A percentile compares a stretch with the other conserved stretches of the same genome.
These are phyloP conservation scores for Gallinago solitaria DNA, from an alignment of 2,797 vertebrate species.

Conservation along the genomic window DNA sequence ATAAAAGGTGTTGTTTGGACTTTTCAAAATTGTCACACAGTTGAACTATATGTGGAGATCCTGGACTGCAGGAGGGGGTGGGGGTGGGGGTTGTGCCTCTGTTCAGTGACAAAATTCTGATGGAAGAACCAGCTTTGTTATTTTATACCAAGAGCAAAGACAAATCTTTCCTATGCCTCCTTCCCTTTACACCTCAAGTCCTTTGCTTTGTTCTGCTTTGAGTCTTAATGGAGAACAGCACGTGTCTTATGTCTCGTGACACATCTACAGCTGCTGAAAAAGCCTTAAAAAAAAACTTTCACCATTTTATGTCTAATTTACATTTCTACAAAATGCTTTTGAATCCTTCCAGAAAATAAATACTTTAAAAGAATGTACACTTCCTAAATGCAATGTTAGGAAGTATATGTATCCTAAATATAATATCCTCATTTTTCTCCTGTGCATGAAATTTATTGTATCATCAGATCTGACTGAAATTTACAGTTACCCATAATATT, in stretches of 20 bases:
- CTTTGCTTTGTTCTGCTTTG: constrained; percentile 29
- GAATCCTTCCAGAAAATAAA: constrained; percentile 53
- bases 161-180: not conserved
- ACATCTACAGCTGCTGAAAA: constrained; percentile 18
- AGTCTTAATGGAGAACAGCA: not conserved
- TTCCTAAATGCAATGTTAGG: constrained; percentile 38
- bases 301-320: not conserved
- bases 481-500: constrained; percentile 45
- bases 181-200: not conserved
- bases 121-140: constrained; percentile 5
- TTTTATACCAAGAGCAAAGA: constrained; percentile 20
- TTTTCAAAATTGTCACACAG: not conserved
- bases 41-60: not conserved
- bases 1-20: not conserved
- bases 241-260: not conserved
- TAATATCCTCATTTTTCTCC: constrained; percentile 41
- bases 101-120: not conserved
- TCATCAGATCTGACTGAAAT: constrained; percentile 58
- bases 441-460: not conserved
- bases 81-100: not conserved
- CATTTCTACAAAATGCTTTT: constrained; percentile 44
- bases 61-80: not conserved
- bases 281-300: not conserved
- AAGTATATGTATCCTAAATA: constrained; percentile 46
- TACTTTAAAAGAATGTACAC: not conserved